Evolutionary conservation across 2,113 vertebrate genomes (phyloP).

Genomic region (Cryptotis parvus): DNA sequence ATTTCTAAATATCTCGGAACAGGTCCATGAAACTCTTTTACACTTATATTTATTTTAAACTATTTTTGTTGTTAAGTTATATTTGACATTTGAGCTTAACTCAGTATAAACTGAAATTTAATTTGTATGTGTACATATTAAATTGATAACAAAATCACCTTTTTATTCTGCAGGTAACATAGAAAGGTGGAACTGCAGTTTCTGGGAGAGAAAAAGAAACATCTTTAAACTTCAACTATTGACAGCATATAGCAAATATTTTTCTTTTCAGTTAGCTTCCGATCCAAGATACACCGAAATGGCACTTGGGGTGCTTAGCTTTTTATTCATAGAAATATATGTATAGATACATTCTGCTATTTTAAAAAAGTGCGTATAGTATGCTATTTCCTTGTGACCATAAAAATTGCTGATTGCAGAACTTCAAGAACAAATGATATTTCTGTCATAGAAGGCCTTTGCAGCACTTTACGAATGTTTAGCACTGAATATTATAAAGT

Average conservation of each 20-base stretch:
- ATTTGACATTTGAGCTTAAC: conserved; percentile 34
- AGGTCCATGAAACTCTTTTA: background rate
- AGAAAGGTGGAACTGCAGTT: conserved; percentile 18
- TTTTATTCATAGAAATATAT: conserved; percentile 41
- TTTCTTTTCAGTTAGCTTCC: background rate
- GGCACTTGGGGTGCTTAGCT: background rate
- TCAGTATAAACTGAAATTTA: background rate
- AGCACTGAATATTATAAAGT: background rate
- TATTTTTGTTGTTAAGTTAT: conserved; percentile 19
- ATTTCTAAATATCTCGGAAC: conserved; percentile 51
- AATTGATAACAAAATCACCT: conserved; percentile 4
- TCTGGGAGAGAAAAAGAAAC: background rate
- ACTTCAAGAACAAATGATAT: background rate
- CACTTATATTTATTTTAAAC: background rate
- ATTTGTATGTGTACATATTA: background rate
- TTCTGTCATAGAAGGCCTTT: background rate
- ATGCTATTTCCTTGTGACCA: background rate
- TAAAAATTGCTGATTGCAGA: background rate
- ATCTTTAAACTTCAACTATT: background rate
- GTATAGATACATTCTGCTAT: background rate
- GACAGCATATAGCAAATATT: background rate
- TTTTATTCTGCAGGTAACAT: conserved; percentile 66
- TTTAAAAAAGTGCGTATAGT: background rate
- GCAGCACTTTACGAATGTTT: conserved; percentile 22
- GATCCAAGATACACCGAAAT: background rate